Base-by-base conservation (phyloP, 2,797 vertebrate genomes). In the Ibycter americanus region DNA sequence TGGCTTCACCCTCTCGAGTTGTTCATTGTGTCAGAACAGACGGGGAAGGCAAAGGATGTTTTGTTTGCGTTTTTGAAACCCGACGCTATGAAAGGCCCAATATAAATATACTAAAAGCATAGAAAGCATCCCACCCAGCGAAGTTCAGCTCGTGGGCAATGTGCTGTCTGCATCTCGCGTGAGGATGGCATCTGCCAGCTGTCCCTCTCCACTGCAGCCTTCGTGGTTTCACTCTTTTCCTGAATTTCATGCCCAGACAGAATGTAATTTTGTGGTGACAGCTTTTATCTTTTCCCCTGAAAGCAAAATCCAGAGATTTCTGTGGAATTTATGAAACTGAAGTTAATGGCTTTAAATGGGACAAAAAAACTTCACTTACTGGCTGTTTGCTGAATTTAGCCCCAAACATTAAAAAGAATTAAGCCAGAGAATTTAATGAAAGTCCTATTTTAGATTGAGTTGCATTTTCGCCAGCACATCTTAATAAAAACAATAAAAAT, bases 141-240 rank as follows among this genome's bases (percentile, higher is more conserved):
- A 17, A 10, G 38, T 15, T 32, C 70, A 31, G 54, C 29, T 31
- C 23, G 1, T 0, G 32, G 38, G n/a, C 22, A 8, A 7, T 0
- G n/a, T 0, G 4, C 12, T 25, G 19, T 2, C 59, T 5, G 27
- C 19, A 2, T 17, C 42, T 16, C 3, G 1, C 6, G 0, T 15
- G 15, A 46, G 44, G 72, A 8, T 16, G 51, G 72, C 38, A 29
- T 10, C 42, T 3, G 4, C 32, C 3, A 0, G 11, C 65, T 10
- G 16, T 10, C 46, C 26, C 15, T 20, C 38, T 40, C 47, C 34
- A 3, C 29, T 0, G 5, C 63, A 38, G 46, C 47, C 73, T 21
- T 25, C 1, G 1, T 7, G 26, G 29, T 12, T 73, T 42, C 18
- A 3, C 46, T 34, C 29, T 54, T 19, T 26, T 34, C 74, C 67